Evolutionary conservation across 2,888 invertebrate species (phyloP), one percentile per base, ranked within the genome.

Genomic region (Anticlea derivata): DNA sequence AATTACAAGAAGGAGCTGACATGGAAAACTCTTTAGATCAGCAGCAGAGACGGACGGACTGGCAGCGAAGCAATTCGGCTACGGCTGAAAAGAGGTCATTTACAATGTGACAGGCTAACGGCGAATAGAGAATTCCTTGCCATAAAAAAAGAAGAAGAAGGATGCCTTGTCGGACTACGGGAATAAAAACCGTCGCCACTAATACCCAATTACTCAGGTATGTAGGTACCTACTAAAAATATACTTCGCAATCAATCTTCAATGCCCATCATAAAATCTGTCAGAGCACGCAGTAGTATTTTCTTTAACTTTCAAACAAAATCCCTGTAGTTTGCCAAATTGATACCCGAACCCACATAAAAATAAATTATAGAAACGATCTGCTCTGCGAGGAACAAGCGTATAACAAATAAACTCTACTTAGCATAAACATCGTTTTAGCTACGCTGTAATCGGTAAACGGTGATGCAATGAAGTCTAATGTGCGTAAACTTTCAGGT

Each of bases 401-500:
- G 27, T 43, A 41, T 12, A 29, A 51, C 38, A 30, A 48, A 34
- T 39, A 48, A 44, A 47, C 33, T 52, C 24, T 10, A 27, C 23
- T 20, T 39, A 39, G 29, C 29, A 35, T 44, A 48, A 53, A 53
- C 48, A 48, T 44, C 39, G 44, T 44, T 44, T 38, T 13, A 43
- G 44, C 44, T 23, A 24, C 39, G 20, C 38, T 39, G 35, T 53
- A 44, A 53, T 48, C 48, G 17, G 33, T 48, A 53, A 53, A 46
- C 30, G 41, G 31, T 33, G 31, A 50, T 50, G 45, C 46, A 41
- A 45, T 50, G 35, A 29, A 47, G 38, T 24, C 34, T 37, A 40
- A 34, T 24, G 41, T 41, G 41, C 11, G 41, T 49, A 55, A 54
- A 60, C 50, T 58, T 58, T 57, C 55, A 57, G 44, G 46, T 31